phyloP scores from a whole-genome alignment of 2,888 invertebrate genomes.

The Campopleginae sp. region DNA sequence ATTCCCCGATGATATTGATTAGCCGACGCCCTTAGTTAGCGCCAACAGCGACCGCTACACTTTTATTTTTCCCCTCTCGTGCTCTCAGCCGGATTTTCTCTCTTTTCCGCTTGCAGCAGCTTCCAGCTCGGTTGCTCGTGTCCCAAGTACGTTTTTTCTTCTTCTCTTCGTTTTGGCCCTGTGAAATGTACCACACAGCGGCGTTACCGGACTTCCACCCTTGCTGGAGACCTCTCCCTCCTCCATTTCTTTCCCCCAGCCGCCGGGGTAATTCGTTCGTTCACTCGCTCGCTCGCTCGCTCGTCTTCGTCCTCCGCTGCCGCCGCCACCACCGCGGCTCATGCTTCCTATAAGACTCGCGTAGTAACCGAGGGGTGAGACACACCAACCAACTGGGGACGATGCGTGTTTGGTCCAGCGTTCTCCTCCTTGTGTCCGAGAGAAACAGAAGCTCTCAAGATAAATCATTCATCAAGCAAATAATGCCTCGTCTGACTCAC shows the following conservation, averaged over 20 bases:
- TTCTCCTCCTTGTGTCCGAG: constrained; percentile 6
- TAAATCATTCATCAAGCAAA: constrained; percentile 81
- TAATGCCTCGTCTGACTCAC: constrained; percentile 79
- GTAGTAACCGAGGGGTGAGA: constrained; percentile 41
- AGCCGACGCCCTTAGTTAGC: constrained; percentile 84
- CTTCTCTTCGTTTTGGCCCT: constrained; percentile 58
- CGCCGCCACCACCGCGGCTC: constrained; percentile 28
- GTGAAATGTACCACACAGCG: constrained; percentile 62
- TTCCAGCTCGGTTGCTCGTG: constrained; percentile 28
- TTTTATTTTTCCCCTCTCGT: constrained; percentile 67
- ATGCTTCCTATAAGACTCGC: constrained; percentile 63
- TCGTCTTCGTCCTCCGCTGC: constrained; percentile 35
- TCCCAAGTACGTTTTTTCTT: constrained; percentile 22
- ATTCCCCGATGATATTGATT: constrained; percentile 83
- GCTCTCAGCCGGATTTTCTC: constrained; percentile 63
- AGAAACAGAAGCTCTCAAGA: constrained; percentile 68
- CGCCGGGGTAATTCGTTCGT: constrained; percentile 64
- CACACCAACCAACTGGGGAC: constrained; percentile 1
- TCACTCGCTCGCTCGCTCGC: constrained; percentile 55
- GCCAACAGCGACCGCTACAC: constrained; percentile 75
- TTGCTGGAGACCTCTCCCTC: constrained; percentile 57
- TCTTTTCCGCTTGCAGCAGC: constrained; percentile 24
- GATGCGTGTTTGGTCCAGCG: not conserved
- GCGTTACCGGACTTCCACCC: constrained; percentile 63
- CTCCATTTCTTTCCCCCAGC: constrained; percentile 57